Conservation (phyloP, 2,888 invertebrate species). For the Himalopsyche kuldschensis region DNA sequence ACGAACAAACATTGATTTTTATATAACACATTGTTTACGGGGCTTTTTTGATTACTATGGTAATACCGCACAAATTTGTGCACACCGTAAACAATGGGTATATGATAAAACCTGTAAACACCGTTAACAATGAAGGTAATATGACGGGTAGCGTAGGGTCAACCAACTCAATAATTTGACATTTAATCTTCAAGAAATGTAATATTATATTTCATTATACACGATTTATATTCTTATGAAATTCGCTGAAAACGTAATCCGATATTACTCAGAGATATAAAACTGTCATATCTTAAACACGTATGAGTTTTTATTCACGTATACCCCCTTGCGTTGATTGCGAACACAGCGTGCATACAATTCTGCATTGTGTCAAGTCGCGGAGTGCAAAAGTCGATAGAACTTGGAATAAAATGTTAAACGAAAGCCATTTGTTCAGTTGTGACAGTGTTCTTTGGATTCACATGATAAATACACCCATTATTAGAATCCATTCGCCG, state of each 20-base stretch:
- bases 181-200: no score
- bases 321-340: neutral
- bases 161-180: no score
- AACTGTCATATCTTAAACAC: neutral
- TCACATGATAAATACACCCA: constrained; percentile 2
- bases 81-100: no score
- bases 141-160: no score
- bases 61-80: no score
- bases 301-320: neutral
- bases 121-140: no score
- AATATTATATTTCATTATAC: neutral
- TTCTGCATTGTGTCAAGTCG: neutral
- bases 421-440: constrained; percentile 5
- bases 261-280: neutral
- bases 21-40: no score
- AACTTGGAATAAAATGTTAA: constrained; percentile 1
- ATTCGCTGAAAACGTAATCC: neutral
- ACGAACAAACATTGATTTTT: no score
- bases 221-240: neutral
- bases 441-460: neutral
- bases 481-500: constrained; percentile 8
- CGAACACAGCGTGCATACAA: neutral
- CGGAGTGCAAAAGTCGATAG: constrained; percentile 6
- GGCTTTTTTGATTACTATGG: no score
- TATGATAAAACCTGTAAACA: no score